Evolutionary conservation across 2,797 vertebrate species (phyloP).

Genomic region (Pantherophis vulpinus): DNA sequence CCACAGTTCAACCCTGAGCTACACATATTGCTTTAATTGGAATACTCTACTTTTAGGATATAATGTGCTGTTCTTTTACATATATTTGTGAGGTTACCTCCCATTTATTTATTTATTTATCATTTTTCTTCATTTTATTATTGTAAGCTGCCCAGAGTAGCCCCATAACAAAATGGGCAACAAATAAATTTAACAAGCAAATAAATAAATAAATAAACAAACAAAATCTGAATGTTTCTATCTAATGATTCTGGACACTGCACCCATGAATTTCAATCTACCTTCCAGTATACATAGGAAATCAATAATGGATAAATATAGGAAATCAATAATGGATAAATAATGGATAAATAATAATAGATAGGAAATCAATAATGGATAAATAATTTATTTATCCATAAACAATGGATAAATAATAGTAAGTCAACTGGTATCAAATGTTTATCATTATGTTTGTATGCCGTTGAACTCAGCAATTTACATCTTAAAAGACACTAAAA

Average conservation of each 20-base stretch:
- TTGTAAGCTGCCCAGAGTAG: too few species aligned
- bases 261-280: not conserved
- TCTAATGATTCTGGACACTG: not conserved
- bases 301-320: not conserved
- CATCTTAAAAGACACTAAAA: not conserved
- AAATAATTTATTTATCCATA: too few species aligned
- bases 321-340: too few species aligned
- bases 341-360: not conserved
- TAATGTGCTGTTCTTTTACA: constrained; percentile 48
- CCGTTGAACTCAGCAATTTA: not conserved
- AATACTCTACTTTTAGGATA: constrained; percentile 33
- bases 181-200: too few species aligned
- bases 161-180: too few species aligned
- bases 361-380: too few species aligned
- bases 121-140: too few species aligned
- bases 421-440: not conserved
- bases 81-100: constrained; percentile 19
- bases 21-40: too few species aligned
- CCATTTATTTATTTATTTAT: too few species aligned
- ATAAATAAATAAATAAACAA: too few species aligned
- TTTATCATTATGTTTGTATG: not conserved
- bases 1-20: too few species aligned
- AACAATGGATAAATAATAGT: not conserved
- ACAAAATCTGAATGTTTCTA: too few species aligned
- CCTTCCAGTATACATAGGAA: not conserved